These are phyloP conservation scores for Strix aluco DNA, from an alignment of 2,113 vertebrate genomes.

Conservation along the genomic window DNA sequence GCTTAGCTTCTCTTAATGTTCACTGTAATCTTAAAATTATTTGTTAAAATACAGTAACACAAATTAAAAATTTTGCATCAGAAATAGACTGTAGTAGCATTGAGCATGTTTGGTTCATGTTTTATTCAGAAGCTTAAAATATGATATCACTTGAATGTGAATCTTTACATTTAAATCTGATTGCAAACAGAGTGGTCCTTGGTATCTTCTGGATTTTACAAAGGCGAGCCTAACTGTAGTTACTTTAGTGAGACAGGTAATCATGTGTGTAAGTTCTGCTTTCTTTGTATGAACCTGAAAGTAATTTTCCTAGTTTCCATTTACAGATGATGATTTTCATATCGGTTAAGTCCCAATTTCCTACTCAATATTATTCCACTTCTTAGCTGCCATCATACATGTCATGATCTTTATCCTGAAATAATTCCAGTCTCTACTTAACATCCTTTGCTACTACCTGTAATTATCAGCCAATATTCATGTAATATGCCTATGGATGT, in stretches of 20 bases:
- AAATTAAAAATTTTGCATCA: neutral
- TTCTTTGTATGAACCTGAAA: neutral
- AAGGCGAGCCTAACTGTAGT: neutral
- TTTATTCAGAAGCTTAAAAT: neutral
- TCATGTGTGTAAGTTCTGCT: neutral
- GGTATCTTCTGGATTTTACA: neutral
- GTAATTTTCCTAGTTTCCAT: neutral
- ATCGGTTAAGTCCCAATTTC: neutral
- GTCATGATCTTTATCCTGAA: neutral
- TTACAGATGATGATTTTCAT: neutral
- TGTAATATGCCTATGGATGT: neutral
- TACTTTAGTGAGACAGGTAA: neutral
- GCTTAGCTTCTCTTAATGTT: neutral
- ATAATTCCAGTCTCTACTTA: neutral
- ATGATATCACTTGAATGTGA: neutral
- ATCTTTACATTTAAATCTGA: neutral
- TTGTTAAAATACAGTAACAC: neutral
- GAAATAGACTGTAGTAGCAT: neutral
- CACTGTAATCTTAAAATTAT: neutral
- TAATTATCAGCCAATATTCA: neutral
- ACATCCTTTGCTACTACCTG: neutral
- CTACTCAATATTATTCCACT: neutral
- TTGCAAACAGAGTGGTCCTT: neutral
- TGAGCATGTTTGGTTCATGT: neutral
- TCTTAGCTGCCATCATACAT: neutral